A percentile compares a stretch with the other conserved stretches of the same genome.
These are phyloP conservation scores for Myrmecophaga tridactyla DNA, from an alignment of 2,113 vertebrate genomes.

Conservation along the genomic window DNA sequence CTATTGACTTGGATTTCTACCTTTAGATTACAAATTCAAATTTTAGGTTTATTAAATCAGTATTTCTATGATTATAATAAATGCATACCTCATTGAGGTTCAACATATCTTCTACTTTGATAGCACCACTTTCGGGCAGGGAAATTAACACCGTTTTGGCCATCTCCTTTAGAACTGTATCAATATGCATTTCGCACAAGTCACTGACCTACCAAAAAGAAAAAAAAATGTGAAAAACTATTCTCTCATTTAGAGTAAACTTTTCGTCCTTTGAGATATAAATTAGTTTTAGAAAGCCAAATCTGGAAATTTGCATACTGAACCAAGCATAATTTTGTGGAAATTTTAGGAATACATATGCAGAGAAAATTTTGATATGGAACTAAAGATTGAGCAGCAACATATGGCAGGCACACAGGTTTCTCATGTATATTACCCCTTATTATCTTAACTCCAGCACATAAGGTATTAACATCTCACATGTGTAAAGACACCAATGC, in stretches of 20 bases:
- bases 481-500: background rate
- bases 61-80: background rate
- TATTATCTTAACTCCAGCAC: background rate
- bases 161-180: conserved; percentile 85
- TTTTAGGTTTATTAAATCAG: background rate
- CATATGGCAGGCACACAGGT: background rate
- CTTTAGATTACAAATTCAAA: background rate
- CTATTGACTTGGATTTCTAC: background rate
- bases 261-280: background rate
- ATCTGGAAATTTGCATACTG: background rate
- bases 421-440: background rate
- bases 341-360: background rate
- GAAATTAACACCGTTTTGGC: conserved; percentile 84
- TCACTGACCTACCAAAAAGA: conserved; percentile 82
- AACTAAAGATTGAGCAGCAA: background rate
- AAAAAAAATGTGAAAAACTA: background rate
- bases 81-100: conserved; percentile 83
- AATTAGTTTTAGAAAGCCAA: background rate
- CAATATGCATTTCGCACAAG: conserved; percentile 84
- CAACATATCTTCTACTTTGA: conserved; percentile 82
- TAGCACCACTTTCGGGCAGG: conserved; percentile 79
- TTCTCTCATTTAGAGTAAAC: background rate
- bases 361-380: background rate
- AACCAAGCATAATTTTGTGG: background rate
- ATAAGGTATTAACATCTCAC: background rate